Conservation (phyloP, 2,888 invertebrate genomes). For the Plebejus argus region DNA sequence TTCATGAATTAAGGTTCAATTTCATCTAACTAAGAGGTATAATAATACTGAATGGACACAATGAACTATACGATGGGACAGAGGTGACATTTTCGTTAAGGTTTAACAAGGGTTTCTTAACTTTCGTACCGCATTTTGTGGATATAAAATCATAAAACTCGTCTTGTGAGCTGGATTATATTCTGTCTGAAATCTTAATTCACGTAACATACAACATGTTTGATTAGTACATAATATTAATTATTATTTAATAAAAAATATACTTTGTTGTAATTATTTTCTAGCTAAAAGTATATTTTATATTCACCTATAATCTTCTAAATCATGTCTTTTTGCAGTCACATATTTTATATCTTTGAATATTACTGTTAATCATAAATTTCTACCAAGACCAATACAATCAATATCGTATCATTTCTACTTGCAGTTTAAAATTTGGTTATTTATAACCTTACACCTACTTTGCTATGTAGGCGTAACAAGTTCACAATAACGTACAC, state of each 20-base stretch:
- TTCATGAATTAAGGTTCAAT: not conserved
- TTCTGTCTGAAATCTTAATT: too few species aligned
- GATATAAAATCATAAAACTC: not conserved
- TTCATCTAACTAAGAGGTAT: not conserved
- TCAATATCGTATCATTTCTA: not conserved
- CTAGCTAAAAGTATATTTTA: too few species aligned
- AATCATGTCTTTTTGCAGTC: too few species aligned
- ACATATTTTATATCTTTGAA: too few species aligned
- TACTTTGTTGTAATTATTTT: too few species aligned
- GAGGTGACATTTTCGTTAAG: not conserved
- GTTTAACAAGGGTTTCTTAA: not conserved
- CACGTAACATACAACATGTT: too few species aligned
- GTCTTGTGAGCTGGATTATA: too few species aligned
- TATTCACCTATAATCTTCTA: too few species aligned
- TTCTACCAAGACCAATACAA: not conserved
- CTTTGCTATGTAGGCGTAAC: not conserved
- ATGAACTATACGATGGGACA: not conserved
- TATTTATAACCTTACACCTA: not conserved
- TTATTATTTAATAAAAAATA: too few species aligned
- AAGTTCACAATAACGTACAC: conserved; percentile 23
- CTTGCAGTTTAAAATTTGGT: not conserved
- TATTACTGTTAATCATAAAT: too few species aligned
- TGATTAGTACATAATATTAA: too few species aligned
- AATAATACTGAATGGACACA: not conserved
- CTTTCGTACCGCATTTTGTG: not conserved